Conservation (phyloP, 1,140 invertebrate genomes). For the Brachionus paranguensis region DNA sequence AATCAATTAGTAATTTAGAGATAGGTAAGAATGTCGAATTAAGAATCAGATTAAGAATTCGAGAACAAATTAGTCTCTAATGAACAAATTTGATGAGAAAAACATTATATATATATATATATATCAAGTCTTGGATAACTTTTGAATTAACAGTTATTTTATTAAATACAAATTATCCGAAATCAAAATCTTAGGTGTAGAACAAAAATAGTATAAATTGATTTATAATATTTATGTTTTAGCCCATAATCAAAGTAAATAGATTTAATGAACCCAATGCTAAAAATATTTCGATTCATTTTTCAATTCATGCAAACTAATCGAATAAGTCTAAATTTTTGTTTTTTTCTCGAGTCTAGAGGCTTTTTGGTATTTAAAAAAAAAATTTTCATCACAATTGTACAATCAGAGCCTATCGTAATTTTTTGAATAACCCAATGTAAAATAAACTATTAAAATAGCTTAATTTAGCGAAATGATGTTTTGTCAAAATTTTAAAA, state of each 20-base stretch:
- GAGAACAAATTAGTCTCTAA: not conserved
- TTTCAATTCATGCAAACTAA: not conserved
- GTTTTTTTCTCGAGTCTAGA: too few species aligned
- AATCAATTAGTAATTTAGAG: not conserved
- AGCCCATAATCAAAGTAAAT: not conserved
- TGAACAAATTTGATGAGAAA: not conserved
- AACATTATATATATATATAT: not conserved
- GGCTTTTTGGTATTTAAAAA: too few species aligned
- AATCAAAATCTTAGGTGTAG: not conserved
- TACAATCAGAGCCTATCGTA: too few species aligned
- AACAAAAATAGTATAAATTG: slow-evolving; percentile 3
- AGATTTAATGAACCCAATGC: not conserved
- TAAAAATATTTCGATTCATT: not conserved
- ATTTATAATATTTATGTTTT: not conserved
- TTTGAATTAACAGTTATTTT: not conserved
- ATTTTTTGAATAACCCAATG: too few species aligned
- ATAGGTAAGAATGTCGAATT: not conserved
- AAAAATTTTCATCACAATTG: too few species aligned
- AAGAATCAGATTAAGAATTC: not conserved
- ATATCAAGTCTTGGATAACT: not conserved
- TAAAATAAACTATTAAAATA: too few species aligned
- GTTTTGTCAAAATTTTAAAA: too few species aligned
- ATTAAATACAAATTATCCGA: slow-evolving; percentile 21
- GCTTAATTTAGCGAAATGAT: too few species aligned
- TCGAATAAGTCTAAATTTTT: not conserved